These are phyloP conservation scores for Lichenostomus cassidix DNA, from an alignment of 2,113 vertebrate genomes.

Conservation along the genomic window DNA sequence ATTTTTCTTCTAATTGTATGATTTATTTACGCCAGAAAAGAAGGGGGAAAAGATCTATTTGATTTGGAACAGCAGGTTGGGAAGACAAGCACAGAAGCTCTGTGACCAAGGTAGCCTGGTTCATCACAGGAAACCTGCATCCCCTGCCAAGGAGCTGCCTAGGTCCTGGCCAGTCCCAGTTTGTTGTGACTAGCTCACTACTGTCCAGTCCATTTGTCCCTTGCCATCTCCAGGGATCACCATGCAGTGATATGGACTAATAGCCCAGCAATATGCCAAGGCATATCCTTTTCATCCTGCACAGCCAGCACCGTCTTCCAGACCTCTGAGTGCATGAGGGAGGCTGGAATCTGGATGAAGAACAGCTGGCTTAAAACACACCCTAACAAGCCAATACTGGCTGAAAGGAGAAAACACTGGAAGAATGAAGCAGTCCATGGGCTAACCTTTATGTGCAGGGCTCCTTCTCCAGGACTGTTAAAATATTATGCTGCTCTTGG, in stretches of 20 bases:
- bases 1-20: neutral
- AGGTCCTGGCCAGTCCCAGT: neutral
- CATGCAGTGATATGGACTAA: neutral
- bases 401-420: conserved; percentile 10
- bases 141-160: neutral
- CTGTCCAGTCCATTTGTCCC: conserved; percentile 24
- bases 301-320: conserved; percentile 47
- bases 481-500: neutral
- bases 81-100: neutral
- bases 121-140: neutral
- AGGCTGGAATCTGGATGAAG: conserved; percentile 48
- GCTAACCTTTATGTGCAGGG: neutral
- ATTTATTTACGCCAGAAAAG: conserved; percentile 19
- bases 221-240: neutral
- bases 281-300: conserved; percentile 14
- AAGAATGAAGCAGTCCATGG: neutral
- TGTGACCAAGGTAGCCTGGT: neutral
- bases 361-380: conserved; percentile 46
- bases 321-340: conserved; percentile 32
- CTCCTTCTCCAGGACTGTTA: neutral
- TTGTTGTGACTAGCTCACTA: neutral
- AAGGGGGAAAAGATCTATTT: neutral
- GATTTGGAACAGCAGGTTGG: conserved; percentile 1
- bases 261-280: conserved; percentile 41
- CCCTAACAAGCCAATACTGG: neutral